phyloP scores from a whole-genome alignment of 2,888 invertebrate genomes.

The Tachina lurida region DNA sequence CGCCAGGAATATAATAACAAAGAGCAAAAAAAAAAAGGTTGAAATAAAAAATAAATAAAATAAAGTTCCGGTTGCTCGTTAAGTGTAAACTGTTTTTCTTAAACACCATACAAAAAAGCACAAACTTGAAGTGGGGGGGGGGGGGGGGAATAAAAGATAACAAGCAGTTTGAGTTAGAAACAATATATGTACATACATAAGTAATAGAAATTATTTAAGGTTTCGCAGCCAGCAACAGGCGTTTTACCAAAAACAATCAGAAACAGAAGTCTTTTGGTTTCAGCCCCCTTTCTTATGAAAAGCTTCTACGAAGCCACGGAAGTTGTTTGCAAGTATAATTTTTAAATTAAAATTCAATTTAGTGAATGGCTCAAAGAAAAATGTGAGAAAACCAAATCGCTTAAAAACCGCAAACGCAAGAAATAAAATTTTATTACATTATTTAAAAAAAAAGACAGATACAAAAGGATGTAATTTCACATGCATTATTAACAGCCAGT shows the following conservation, averaged over 20 bases:
- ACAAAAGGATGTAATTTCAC: background rate
- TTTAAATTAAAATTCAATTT: conserved; percentile 6
- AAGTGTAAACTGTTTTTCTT: background rate
- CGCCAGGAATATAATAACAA: background rate
- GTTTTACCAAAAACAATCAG: background rate
- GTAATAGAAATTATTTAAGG: background rate
- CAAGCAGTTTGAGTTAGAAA: background rate
- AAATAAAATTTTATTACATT: background rate
- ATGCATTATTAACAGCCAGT: background rate
- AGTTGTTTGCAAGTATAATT: background rate
- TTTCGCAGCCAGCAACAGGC: background rate
- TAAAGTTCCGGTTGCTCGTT: background rate
- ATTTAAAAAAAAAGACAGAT: background rate
- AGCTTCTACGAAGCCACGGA: background rate
- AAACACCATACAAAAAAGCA: no score
- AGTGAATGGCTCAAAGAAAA: background rate
- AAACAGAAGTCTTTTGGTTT: background rate
- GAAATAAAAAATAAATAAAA: background rate
- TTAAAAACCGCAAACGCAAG: background rate
- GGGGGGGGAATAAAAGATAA: no score
- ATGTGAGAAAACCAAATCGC: no score
- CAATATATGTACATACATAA: background rate
- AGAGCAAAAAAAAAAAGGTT: background rate
- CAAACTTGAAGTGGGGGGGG: no score
- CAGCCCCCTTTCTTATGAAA: background rate